Evolutionary conservation across 2,113 vertebrate genomes (phyloP), one percentile per base, ranked within the genome.

Genomic region (Dolichallabes microphthalmus): DNA sequence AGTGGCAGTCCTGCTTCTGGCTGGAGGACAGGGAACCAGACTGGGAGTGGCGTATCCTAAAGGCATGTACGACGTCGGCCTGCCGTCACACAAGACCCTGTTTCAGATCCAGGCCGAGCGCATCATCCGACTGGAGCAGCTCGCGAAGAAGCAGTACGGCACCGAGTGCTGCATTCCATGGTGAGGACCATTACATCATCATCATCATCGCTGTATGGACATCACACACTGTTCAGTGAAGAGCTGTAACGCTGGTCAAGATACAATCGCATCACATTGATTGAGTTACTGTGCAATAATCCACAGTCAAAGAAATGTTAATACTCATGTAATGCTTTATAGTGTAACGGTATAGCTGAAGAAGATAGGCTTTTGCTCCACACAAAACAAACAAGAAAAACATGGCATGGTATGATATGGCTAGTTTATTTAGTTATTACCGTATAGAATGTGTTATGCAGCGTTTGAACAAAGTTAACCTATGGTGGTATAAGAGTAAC

Each of bases 101-200:
- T 99, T 98, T 93, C 97, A 99, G 91, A 97, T 99, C 82, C 98
- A 99, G 91, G 97, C 97, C 0, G 97, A 99, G 86, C 96, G 97
- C 77, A 97, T 99, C 89, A 85, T 95, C 90, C 96, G 96, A 89
- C 95, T 99, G 57, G 95, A 98, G 55, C 95, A 94, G 89, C 92
- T 98, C 85, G 97, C 96, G 0, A 95, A 96, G 90, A 91, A 95
- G 88, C 92, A 88, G 76, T 91, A 96, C 86, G 93, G 94, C n/a
- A 86, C 75, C 35, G 88, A 94, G 69, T 97, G 97, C 88, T 90
- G 88, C 88, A 96, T 99, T 88, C 97, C 98, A 4, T 99, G 97
- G 98, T 99, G 89, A 96, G 61, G 14, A 52, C 61, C 30, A 61
- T 82, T 7, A 20, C 25, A 66, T 27, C 79, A 66, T 27, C 79